Evolutionary conservation across 2,113 vertebrate genomes (phyloP).

Genomic region (Candoia aspera): DNA sequence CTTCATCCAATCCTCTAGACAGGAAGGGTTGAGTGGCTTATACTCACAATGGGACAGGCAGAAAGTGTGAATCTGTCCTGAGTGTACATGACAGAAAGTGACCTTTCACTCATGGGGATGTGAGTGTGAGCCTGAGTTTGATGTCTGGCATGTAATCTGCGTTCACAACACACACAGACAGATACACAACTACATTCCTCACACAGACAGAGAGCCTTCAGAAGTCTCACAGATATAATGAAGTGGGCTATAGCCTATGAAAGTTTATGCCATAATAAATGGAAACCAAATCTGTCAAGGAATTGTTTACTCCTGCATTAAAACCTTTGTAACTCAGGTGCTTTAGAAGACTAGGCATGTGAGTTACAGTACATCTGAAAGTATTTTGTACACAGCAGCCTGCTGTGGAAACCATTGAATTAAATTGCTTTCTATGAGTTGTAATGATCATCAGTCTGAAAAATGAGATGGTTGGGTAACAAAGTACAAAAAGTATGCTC

Average conservation of each 20-base stretch:
- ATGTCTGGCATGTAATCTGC: background rate
- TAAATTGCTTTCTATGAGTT: background rate
- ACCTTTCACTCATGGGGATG: background rate
- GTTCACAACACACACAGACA: background rate
- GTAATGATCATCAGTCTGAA: background rate
- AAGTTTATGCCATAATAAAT: background rate
- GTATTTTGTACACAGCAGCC: background rate
- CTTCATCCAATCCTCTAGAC: background rate
- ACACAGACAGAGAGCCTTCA: background rate
- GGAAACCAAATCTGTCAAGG: background rate
- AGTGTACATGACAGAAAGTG: background rate
- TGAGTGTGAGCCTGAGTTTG: background rate
- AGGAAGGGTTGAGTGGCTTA: background rate
- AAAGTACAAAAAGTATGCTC: background rate
- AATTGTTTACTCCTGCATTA: background rate
- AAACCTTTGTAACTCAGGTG: background rate
- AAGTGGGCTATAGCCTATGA: background rate
- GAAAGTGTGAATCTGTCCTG: background rate
- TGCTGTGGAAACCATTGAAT: background rate
- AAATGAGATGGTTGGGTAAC: background rate
- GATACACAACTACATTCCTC: background rate
- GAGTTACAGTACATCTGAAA: background rate
- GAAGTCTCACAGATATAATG: background rate
- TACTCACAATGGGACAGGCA: background rate
- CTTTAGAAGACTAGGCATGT: background rate